Evolutionary conservation across 2,888 invertebrate genomes (phyloP), one percentile per base, ranked within the genome.

Genomic region (Didymodactylos carnosus): DNA sequence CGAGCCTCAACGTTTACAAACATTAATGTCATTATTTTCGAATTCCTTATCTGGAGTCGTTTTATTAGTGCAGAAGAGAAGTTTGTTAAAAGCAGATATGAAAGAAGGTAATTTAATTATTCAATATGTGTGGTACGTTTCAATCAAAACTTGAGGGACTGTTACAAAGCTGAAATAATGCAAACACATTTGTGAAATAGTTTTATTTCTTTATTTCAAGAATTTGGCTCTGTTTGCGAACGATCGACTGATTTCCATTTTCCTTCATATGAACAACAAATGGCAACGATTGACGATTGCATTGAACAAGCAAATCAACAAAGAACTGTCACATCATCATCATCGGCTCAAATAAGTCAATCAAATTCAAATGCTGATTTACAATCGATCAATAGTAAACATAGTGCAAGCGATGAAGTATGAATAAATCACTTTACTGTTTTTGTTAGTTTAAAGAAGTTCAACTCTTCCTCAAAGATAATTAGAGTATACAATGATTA

Each of bases 241-340:
- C 85, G 87, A 81, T 90, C 91, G 0, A 92, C 95, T 2, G 98
- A 98, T 83, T 92, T 95, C 81, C 98, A 98, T 86, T 97, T 98
- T 84, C 86, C 88, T 0, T 87, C 89, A 80, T 86, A 93, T 76
- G 91, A 92, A 78, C 88, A 88, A 76, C 95, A 98, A 85, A 85
- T 97, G 76, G 88, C 90, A 78, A 87, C 78, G 43, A 80, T 83
- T 29, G 81, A 81, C 75, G 76, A 78, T 70, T 78, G 80, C 43
- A 76, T 82, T 14, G 75, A 77, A 11, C 75, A 77, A 74, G 80
- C 79, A 39, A 79, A 79, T 46, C 23, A 39, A 70, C 40, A 13
- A 23, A 41, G 29, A 53, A 5, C n/a, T 2, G 8, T 5, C 3
- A 16, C 27, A 16, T 53, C 53, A 6, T 7, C 29, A 16, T 29